Evolutionary conservation across 1,140 invertebrate species (phyloP).

Genomic region (Lasaia peninsularis): DNA sequence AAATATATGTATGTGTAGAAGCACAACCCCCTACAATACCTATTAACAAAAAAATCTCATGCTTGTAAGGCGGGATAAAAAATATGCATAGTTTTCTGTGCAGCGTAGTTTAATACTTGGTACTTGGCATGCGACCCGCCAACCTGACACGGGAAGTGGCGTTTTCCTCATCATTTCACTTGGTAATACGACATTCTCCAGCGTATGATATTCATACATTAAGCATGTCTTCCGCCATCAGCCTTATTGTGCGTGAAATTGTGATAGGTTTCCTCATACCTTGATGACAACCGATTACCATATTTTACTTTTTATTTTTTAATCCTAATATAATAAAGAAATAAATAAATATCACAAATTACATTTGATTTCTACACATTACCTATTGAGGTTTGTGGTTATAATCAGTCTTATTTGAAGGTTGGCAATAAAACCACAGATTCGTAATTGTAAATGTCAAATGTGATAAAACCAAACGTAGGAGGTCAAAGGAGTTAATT

Average conservation of each 20-base stretch:
- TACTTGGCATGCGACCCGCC: neutral
- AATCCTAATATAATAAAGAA: no score
- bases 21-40: no score
- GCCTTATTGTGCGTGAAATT: constrained; percentile 9
- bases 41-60: no score
- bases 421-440: neutral
- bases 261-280: neutral
- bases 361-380: no score
- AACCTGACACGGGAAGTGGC: constrained; percentile 10
- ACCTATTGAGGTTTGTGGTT: no score
- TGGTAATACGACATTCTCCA: constrained; percentile 12
- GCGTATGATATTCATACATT: constrained; percentile 15
- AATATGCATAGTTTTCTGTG: neutral
- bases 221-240: constrained; percentile 12
- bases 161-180: constrained; percentile 15
- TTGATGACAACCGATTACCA: no score
- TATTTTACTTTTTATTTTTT: no score
- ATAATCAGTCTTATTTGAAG: no score
- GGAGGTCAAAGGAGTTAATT: neutral
- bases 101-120: neutral
- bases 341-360: no score
- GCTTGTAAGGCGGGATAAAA: neutral
- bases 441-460: neutral
- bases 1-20: no score
- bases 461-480: neutral